These are phyloP conservation scores for Amphipoea lucens DNA, from an alignment of 2,888 invertebrate genomes.

Conservation along the genomic window DNA sequence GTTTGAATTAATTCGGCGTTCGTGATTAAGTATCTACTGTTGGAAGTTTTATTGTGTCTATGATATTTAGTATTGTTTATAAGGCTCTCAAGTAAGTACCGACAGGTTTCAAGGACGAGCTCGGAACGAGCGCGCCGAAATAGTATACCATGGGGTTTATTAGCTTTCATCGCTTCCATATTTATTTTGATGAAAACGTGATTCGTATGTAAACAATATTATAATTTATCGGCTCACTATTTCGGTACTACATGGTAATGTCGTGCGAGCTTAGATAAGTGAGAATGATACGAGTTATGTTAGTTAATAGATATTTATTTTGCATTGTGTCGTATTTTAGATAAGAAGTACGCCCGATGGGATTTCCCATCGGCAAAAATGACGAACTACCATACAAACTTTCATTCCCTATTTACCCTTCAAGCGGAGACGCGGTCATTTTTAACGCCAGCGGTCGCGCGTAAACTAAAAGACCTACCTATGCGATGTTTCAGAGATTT, in stretches of 20 bases:
- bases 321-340: neutral
- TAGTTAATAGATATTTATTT: neutral
- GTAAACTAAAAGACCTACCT: too few species aligned
- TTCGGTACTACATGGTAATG: slow-evolving; percentile 18
- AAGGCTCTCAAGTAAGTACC: slow-evolving; percentile 43
- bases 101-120: slow-evolving; percentile 58
- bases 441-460: too few species aligned
- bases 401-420: neutral
- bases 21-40: slow-evolving; percentile 67
- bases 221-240: slow-evolving; percentile 41
- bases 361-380: too few species aligned
- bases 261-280: slow-evolving; percentile 48
- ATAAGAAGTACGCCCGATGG: too few species aligned
- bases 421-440: too few species aligned
- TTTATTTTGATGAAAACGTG: slow-evolving; percentile 47
- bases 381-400: too few species aligned
- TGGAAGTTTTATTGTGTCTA: slow-evolving; percentile 64
- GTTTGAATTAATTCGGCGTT: slow-evolving; percentile 66
- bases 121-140: slow-evolving; percentile 24
- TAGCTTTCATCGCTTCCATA: slow-evolving; percentile 32
- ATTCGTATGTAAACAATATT: slow-evolving; percentile 60
- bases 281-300: neutral
- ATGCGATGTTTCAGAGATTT: too few species aligned
- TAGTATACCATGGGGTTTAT: slow-evolving; percentile 55
- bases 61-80: slow-evolving; percentile 61